Percentiles rank a stretch among this genome's conserved stretches.
Evolutionary conservation across 2,113 vertebrate species (phyloP).

Genomic region (Dromiciops gliroides): DNA sequence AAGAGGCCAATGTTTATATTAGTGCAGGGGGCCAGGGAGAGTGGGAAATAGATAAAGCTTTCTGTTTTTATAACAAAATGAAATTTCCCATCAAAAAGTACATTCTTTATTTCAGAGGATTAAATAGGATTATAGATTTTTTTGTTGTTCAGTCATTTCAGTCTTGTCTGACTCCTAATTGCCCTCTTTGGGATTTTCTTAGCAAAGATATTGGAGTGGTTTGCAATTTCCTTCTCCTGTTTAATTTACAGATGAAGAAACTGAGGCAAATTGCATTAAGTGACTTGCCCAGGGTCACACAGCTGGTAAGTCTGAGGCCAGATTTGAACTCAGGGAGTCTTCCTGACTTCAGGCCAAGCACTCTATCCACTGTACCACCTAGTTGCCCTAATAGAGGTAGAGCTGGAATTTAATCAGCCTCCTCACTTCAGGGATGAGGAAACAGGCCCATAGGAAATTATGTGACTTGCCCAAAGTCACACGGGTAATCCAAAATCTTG

Average conservation of each 20-base stretch:
- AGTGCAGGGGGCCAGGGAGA: neutral
- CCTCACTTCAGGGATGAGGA: neutral
- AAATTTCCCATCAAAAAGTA: slow-evolving; percentile 10
- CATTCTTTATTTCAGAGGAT: slow-evolving; percentile 24
- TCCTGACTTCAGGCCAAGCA: neutral
- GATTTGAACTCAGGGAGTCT: neutral
- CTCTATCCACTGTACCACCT: neutral
- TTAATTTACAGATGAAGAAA: neutral
- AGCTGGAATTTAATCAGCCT: slow-evolving; percentile 36
- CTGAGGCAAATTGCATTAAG: neutral
- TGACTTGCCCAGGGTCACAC: neutral
- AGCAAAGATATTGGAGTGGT: neutral
- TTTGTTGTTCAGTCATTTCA: neutral
- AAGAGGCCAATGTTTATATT: neutral
- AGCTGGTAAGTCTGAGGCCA: neutral
- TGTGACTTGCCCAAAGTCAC: neutral
- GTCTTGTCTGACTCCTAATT: neutral
- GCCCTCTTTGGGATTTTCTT: neutral
- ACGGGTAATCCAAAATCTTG: neutral
- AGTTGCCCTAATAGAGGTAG: neutral
- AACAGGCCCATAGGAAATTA: neutral
- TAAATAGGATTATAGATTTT: neutral
- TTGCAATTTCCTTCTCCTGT: neutral
- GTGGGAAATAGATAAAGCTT: neutral
- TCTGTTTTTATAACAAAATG: neutral